Percentiles rank a stretch among this genome's conserved stretches.
These are phyloP conservation scores for Antrozous pallidus DNA, from an alignment of 2,797 vertebrate species.

Conservation along the genomic window DNA sequence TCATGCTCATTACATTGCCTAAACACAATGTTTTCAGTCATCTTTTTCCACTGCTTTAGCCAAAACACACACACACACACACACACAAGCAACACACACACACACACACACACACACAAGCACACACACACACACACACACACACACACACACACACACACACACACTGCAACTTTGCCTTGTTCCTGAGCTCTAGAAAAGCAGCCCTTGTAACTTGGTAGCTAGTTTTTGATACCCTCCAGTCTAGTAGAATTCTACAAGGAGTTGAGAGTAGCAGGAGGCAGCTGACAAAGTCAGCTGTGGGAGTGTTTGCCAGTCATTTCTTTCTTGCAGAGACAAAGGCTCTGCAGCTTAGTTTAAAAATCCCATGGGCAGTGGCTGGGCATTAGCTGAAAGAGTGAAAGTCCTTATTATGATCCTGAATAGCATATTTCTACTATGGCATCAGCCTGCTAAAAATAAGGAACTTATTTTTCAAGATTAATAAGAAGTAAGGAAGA, in stretches of 20 bases:
- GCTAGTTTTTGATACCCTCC: neutral
- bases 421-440: neutral
- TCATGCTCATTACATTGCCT: neutral
- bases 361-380: slow-evolving; percentile 21
- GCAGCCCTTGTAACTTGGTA: neutral
- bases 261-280: neutral
- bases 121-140: neutral
- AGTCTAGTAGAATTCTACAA: neutral
- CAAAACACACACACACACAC: too few species aligned
- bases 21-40: neutral
- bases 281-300: neutral
- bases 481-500: slow-evolving; percentile 48
- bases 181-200: neutral
- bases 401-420: neutral
- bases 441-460: slow-evolving; percentile 27
- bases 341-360: slow-evolving; percentile 25
- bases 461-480: slow-evolving; percentile 49
- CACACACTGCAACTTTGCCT: neutral
- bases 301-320: neutral
- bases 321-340: slow-evolving; percentile 34
- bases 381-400: neutral
- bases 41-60: neutral
- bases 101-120: neutral
- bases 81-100: neutral
- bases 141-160: neutral